Evolutionary conservation across 2,888 invertebrate genomes (phyloP).

Genomic region (Calameuta idolon): DNA sequence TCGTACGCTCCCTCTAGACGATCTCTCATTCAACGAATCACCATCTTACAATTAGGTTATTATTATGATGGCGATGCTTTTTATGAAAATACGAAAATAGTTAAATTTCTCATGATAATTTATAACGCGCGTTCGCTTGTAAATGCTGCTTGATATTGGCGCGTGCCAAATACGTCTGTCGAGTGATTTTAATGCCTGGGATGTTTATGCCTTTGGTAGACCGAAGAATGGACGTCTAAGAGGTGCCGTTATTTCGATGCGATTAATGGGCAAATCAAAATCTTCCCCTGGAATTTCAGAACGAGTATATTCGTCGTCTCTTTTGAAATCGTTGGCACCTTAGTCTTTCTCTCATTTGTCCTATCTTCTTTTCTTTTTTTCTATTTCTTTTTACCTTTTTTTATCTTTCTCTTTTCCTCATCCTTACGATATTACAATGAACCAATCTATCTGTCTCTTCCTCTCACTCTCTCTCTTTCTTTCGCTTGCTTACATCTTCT

Average conservation of each 20-base stretch:
- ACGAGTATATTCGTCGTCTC: neutral
- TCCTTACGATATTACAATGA: neutral
- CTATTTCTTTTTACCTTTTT: neutral
- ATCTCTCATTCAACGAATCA: neutral
- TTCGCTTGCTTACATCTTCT: slow-evolving; percentile 19
- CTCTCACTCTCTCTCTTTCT: neutral
- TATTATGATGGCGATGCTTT: neutral
- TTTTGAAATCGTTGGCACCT: neutral
- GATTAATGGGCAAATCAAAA: neutral
- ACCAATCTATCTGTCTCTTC: neutral
- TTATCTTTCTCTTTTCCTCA: neutral
- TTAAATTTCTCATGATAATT: neutral
- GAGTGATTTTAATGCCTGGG: neutral
- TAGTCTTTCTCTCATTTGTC: neutral
- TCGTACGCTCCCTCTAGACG: neutral
- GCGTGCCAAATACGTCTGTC: neutral
- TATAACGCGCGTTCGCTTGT: neutral
- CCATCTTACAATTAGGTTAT: neutral
- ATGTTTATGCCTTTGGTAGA: neutral
- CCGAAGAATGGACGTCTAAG: neutral
- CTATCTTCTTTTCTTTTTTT: neutral
- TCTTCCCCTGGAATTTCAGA: neutral
- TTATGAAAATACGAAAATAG: neutral
- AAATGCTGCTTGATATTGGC: neutral
- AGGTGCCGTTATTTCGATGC: neutral